Evolutionary conservation across 1,140 invertebrate genomes (phyloP).

Genomic region (Oryctes rhinoceros): DNA sequence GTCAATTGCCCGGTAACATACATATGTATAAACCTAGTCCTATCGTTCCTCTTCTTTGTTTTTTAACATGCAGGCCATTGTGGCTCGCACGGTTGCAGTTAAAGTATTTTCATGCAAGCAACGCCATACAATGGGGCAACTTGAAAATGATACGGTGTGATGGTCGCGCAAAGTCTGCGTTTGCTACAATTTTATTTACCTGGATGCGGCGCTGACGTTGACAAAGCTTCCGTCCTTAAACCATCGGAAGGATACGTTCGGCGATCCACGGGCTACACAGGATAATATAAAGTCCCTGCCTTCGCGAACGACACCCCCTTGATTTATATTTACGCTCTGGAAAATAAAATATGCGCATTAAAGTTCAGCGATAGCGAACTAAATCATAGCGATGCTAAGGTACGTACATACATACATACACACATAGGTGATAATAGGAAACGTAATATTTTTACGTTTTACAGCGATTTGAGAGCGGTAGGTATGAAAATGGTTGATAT

Average conservation of each 20-base stretch:
- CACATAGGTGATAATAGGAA: too few relatives aligned
- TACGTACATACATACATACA: too few relatives aligned
- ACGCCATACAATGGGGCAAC: not conserved
- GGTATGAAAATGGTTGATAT: too few relatives aligned
- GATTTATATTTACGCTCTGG: conserved; percentile 70
- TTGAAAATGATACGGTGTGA: not conserved
- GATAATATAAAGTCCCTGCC: conserved; percentile 79
- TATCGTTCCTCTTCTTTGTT: too few relatives aligned
- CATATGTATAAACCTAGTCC: too few relatives aligned
- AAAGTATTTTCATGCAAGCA: too few relatives aligned
- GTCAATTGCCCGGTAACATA: too few relatives aligned
- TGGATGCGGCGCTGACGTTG: conserved; percentile 74
- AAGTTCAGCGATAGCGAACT: not conserved
- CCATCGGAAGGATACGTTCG: conserved; percentile 78
- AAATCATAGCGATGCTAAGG: not conserved
- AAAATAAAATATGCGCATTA: conserved; percentile 48
- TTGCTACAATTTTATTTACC: conserved; percentile 62
- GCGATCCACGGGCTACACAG: conserved; percentile 78
- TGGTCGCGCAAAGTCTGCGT: not conserved
- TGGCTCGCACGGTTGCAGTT: not conserved
- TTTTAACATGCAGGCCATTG: not conserved
- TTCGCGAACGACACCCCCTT: conserved; percentile 72
- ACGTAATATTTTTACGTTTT: too few relatives aligned
- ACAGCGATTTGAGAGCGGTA: too few relatives aligned
- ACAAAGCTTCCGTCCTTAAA: conserved; percentile 80